These are phyloP conservation scores for Tenthredo mesomela DNA, from an alignment of 2,888 invertebrate species.

Conservation along the genomic window DNA sequence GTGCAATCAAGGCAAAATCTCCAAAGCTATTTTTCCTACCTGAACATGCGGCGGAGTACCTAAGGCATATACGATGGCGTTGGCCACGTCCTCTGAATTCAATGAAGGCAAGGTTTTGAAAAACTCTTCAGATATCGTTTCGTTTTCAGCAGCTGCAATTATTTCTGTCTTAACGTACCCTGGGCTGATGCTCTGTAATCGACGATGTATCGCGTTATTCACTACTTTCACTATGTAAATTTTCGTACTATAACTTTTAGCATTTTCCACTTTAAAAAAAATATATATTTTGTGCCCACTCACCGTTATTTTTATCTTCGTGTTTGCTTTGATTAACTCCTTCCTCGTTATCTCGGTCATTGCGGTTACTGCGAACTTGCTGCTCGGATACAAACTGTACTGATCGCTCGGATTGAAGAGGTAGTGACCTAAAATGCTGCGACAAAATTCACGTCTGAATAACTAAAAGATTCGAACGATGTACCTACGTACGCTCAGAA, in stretches of 20 bases:
- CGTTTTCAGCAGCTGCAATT: conserved; percentile 57
- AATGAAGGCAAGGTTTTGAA: conserved; percentile 57
- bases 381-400: conserved; percentile 78
- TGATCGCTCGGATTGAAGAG: conserved; percentile 63
- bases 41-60: conserved; percentile 66
- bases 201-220: conserved; percentile 1
- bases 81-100: conserved; percentile 61
- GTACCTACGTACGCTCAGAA: too few relatives aligned
- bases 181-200: conserved; percentile 73
- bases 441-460: conserved; percentile 7
- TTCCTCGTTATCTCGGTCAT: conserved; percentile 78
- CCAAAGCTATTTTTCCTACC: conserved; percentile 58
- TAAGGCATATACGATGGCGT: conserved; percentile 64
- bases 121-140: conserved; percentile 13
- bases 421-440: conserved; percentile 70
- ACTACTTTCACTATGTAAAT: not conserved
- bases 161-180: conserved; percentile 71
- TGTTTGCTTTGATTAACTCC: conserved; percentile 75
- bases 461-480: not conserved
- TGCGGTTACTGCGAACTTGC: too few relatives aligned
- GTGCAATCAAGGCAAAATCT: conserved; percentile 42
- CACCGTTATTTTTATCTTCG: conserved; percentile 77
- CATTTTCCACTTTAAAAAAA: not conserved
- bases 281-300: conserved; percentile 54
- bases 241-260: not conserved